These are phyloP conservation scores for Globodera rostochiensis DNA, from an alignment of 1,140 invertebrate genomes.

Conservation along the genomic window DNA sequence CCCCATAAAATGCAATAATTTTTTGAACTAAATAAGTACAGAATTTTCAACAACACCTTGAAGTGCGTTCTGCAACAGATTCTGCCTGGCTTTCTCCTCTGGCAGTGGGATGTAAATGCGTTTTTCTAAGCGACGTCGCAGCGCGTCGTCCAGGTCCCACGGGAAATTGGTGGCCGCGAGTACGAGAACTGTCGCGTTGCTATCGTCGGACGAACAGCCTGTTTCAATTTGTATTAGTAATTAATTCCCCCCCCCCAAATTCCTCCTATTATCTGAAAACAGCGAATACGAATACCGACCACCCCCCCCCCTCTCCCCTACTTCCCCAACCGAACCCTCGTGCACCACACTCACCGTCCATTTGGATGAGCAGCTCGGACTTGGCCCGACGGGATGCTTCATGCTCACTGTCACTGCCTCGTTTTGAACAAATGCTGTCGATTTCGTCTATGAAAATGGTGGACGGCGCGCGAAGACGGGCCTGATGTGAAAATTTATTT, in stretches of 20 bases:
- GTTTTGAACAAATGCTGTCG: slow-evolving; percentile 91
- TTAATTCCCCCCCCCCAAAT: too few species aligned
- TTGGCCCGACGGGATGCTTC: slow-evolving; percentile 96
- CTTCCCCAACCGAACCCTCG: too few species aligned
- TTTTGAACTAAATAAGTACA: too few species aligned
- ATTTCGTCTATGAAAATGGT: slow-evolving; percentile 99
- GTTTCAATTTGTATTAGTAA: slow-evolving; percentile 24
- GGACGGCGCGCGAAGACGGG: slow-evolving; percentile 95
- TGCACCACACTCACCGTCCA: slow-evolving; percentile 80
- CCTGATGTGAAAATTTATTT: slow-evolving; percentile 69
- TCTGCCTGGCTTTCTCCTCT: slow-evolving; percentile 67
- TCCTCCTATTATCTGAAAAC: too few species aligned
- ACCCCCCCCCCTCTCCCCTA: too few species aligned
- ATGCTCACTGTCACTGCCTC: slow-evolving; percentile 94
- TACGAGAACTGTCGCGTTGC: slow-evolving; percentile 88
- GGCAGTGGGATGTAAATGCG: slow-evolving; percentile 99
- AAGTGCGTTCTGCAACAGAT: slow-evolving; percentile 41
- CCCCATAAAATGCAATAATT: too few species aligned
- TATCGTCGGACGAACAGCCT: slow-evolving; percentile 47
- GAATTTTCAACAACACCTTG: not conserved
- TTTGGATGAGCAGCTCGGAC: slow-evolving; percentile 95
- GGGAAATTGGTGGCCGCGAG: slow-evolving; percentile 98
- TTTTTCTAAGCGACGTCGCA: slow-evolving; percentile 87
- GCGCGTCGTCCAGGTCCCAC: slow-evolving; percentile 97
- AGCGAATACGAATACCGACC: too few species aligned